phyloP scores from a whole-genome alignment of 2,888 invertebrate species.

The Mesorhabditis sp. region DNA sequence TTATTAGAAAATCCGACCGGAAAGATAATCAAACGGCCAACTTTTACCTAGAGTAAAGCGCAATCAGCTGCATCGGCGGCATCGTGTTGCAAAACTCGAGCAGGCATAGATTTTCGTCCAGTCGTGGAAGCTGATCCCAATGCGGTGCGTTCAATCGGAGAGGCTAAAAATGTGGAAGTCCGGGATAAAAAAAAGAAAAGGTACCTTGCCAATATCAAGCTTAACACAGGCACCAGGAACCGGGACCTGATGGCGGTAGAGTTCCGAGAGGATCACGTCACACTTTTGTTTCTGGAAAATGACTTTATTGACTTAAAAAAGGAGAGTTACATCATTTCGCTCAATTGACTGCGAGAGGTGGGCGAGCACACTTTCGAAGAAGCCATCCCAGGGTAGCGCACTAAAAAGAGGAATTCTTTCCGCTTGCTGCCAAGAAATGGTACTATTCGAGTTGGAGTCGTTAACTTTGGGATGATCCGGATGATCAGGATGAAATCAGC shows the following conservation, averaged over 20 bases:
- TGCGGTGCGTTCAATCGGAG: constrained; percentile 66
- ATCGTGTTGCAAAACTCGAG: constrained; percentile 97
- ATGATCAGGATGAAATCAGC: too few species aligned
- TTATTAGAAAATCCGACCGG: too few species aligned
- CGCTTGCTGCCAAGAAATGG: constrained; percentile 3
- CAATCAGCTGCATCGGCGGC: constrained; percentile 87
- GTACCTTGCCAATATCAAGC: constrained; percentile 8
- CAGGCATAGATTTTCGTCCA: constrained; percentile 91
- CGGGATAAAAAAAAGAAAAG: constrained; percentile 54
- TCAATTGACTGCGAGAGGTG: neutral
- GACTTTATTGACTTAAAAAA: neutral
- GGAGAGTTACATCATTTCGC: too few species aligned
- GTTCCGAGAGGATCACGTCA: constrained; percentile 18
- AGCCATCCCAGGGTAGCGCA: neutral
- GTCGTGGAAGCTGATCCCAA: constrained; percentile 80
- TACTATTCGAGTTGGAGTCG: too few species aligned
- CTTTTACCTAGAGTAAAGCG: constrained; percentile 76
- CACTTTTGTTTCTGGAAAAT: constrained; percentile 12
- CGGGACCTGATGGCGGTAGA: constrained; percentile 13
- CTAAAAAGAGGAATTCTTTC: neutral
- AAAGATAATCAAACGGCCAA: neutral
- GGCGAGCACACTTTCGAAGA: neutral
- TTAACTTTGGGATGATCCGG: too few species aligned
- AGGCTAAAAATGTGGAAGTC: too few species aligned
- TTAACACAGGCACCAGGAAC: constrained; percentile 12